Conservation (phyloP, 2,113 vertebrate genomes). For the Donacobius atricapilla region DNA sequence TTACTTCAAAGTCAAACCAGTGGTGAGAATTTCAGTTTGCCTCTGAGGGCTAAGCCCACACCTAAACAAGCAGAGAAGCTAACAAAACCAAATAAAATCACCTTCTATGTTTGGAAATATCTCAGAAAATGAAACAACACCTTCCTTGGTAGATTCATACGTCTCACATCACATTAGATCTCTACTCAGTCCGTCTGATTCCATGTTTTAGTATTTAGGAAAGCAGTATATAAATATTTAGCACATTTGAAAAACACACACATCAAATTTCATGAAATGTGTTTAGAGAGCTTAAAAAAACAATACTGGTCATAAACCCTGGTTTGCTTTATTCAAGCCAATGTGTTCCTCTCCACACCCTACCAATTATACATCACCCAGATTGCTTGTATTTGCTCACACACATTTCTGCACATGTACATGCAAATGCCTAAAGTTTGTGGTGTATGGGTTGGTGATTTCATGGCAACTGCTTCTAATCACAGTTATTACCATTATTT, state of each 20-base stretch:
- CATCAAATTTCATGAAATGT: background rate
- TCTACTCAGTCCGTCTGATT: background rate
- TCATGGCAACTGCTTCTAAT: background rate
- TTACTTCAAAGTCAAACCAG: background rate
- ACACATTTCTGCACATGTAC: background rate
- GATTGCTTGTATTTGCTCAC: background rate
- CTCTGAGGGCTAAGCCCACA: background rate
- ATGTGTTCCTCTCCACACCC: background rate
- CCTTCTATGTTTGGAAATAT: background rate
- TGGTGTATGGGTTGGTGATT: background rate
- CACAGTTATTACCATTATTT: background rate
- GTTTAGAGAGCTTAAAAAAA: background rate
- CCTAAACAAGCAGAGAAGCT: background rate
- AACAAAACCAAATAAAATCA: background rate
- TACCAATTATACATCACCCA: background rate
- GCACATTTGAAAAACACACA: background rate
- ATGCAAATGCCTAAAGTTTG: background rate
- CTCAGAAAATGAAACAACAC: background rate
- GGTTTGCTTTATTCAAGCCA: background rate
- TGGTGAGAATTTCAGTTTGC: background rate
- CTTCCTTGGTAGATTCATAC: background rate
- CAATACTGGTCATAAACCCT: background rate
- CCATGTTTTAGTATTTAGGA: background rate
- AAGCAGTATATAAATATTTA: background rate
- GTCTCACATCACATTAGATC: background rate